A percentile compares a stretch with the other conserved stretches of the same genome.
Evolutionary conservation across 1,140 invertebrate genomes (phyloP).

Genomic region (Chlorops oryzae): DNA sequence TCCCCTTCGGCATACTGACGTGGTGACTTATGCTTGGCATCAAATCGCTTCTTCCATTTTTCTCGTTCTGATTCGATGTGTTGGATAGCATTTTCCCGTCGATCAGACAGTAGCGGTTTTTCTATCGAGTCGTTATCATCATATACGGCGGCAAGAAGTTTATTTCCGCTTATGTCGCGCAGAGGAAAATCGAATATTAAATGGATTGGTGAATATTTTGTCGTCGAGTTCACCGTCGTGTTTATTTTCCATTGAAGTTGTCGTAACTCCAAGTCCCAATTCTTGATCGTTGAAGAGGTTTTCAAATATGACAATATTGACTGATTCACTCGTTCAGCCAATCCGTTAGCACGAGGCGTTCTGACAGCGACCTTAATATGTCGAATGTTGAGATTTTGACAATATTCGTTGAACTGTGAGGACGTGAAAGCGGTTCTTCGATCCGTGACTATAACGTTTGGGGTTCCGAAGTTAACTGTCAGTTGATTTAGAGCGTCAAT

Average conservation of each 20-base stretch:
- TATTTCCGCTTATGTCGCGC: not conserved
- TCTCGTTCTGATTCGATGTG: constrained; percentile 3
- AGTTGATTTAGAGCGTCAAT: constrained; percentile 1
- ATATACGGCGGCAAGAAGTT: constrained; percentile 2
- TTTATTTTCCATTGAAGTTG: too few relatives aligned
- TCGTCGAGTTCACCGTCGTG: constrained; percentile 1
- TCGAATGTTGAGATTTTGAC: too few relatives aligned
- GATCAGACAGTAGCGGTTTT: too few relatives aligned
- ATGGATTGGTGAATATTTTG: constrained; percentile 5
- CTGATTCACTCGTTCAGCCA: too few relatives aligned
- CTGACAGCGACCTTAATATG: too few relatives aligned
- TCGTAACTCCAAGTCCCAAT: too few relatives aligned
- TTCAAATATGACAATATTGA: too few relatives aligned
- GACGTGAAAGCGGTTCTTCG: constrained; percentile 7
- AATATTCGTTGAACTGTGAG: not conserved
- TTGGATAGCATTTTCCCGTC: constrained; percentile 1
- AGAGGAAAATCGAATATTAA: constrained; percentile 6
- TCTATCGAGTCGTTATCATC: too few relatives aligned
- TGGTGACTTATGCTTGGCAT: constrained; percentile 5
- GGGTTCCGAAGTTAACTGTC: constrained; percentile 1
- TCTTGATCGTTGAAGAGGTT: too few relatives aligned
- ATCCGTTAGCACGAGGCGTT: too few relatives aligned
- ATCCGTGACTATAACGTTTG: constrained; percentile 2
- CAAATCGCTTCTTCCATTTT: constrained; percentile 3
- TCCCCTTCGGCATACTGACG: constrained; percentile 1